phyloP scores from a whole-genome alignment of 1,140 invertebrate genomes.

The Araneus ventricosus region DNA sequence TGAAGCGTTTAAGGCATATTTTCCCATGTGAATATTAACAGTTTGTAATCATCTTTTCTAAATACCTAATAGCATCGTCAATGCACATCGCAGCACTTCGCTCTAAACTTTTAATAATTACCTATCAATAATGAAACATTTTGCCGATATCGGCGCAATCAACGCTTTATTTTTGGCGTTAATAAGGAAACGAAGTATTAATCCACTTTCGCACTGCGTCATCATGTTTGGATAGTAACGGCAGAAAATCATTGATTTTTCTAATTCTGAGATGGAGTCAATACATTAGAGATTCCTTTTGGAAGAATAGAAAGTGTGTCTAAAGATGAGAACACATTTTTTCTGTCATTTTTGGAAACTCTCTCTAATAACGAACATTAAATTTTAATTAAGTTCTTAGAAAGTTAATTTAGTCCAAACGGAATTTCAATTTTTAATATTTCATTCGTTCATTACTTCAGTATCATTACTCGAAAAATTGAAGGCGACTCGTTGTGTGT shows the following conservation, averaged over 20 bases:
- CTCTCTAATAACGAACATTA: constrained; percentile 43
- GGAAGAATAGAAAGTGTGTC: neutral
- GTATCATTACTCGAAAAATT: neutral
- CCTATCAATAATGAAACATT: constrained; percentile 55
- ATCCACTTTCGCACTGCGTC: constrained; percentile 60
- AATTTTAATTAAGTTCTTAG: constrained; percentile 73
- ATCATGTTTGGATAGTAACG: constrained; percentile 65
- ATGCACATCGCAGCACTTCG: constrained; percentile 12
- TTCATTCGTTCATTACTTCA: constrained; percentile 22
- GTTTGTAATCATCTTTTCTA: constrained; percentile 65
- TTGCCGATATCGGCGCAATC: constrained; percentile 65
- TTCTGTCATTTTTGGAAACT: constrained; percentile 9
- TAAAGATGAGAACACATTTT: neutral
- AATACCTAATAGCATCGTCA: constrained; percentile 59
- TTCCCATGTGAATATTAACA: constrained; percentile 55
- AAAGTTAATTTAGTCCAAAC: constrained; percentile 48
- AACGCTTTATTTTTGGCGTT: constrained; percentile 58
- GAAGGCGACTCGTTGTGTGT: neutral
- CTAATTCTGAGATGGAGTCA: constrained; percentile 15
- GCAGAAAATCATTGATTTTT: constrained; percentile 70
- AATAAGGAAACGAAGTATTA: constrained; percentile 71
- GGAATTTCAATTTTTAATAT: constrained; percentile 55
- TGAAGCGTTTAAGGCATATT: neutral
- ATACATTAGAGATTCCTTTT: constrained; percentile 12
- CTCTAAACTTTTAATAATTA: constrained; percentile 65